Evolutionary conservation across 2,113 vertebrate genomes (phyloP).

Genomic region (Macrotis lagotis): DNA sequence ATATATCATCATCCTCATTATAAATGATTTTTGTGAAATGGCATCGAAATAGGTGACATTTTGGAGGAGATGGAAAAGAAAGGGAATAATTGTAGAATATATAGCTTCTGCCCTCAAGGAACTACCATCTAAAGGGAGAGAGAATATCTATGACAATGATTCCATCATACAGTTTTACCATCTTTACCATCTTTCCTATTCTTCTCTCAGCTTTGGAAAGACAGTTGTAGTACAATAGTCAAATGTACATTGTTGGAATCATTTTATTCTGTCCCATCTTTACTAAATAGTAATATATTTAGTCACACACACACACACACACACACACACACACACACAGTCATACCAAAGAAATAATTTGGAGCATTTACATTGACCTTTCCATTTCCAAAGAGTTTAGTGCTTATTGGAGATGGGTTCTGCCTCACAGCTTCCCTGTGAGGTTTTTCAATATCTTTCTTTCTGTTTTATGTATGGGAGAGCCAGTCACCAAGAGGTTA

Average conservation of each 20-base stretch:
- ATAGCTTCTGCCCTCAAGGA: neutral
- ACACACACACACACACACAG: constrained; percentile 3
- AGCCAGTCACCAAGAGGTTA: constrained; percentile 26
- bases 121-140: neutral
- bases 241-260: neutral
- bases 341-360: constrained; percentile 39
- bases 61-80: neutral
- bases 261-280: neutral
- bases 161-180: neutral
- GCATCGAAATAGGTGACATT: neutral
- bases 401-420: constrained; percentile 8
- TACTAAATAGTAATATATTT: constrained; percentile 57
- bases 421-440: constrained; percentile 48
- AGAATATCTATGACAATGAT: neutral
- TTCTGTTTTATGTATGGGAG: constrained; percentile 52
- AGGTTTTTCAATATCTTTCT: constrained; percentile 41
- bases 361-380: constrained; percentile 42
- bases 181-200: constrained; percentile 5
- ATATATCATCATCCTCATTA: neutral
- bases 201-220: constrained; percentile 16
- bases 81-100: neutral
- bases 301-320: constrained; percentile 15
- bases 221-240: neutral
- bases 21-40: neutral
- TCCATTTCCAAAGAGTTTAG: constrained; percentile 14